Evolutionary conservation across 2,113 vertebrate species (phyloP).

Genomic region (Solea solea): DNA sequence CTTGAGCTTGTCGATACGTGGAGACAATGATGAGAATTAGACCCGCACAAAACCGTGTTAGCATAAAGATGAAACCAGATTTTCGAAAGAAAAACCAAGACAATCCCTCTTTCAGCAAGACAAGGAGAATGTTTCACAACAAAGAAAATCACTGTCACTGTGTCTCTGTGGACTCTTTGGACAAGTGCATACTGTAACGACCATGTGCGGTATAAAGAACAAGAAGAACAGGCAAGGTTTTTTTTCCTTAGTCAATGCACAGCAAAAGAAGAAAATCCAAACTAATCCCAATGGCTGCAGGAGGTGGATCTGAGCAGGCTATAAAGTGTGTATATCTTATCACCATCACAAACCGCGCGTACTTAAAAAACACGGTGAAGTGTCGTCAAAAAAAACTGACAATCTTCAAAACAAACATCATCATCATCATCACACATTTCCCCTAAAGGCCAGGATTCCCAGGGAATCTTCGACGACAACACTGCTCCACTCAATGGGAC

Average conservation of each 20-base stretch:
- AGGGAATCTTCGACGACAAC: constrained; percentile 38
- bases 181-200: neutral
- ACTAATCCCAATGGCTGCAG: constrained; percentile 22
- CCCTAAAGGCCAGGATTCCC: constrained; percentile 20
- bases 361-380: neutral
- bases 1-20: constrained; percentile 38
- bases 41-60: constrained; percentile 7
- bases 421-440: constrained; percentile 12
- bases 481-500: constrained; percentile 29
- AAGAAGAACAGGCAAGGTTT: neutral
- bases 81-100: neutral
- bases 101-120: neutral
- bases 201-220: neutral
- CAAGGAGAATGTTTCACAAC: neutral
- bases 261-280: constrained; percentile 32
- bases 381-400: constrained; percentile 3
- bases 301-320: neutral
- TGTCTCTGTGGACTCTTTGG: neutral
- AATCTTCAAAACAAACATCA: constrained; percentile 12
- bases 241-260: neutral
- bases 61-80: neutral
- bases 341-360: no score
- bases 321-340: no score
- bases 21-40: constrained; percentile 33
- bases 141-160: neutral